Evolutionary conservation across 2,113 vertebrate genomes (phyloP).

Genomic region (Dendropsophus ebraccatus): DNA sequence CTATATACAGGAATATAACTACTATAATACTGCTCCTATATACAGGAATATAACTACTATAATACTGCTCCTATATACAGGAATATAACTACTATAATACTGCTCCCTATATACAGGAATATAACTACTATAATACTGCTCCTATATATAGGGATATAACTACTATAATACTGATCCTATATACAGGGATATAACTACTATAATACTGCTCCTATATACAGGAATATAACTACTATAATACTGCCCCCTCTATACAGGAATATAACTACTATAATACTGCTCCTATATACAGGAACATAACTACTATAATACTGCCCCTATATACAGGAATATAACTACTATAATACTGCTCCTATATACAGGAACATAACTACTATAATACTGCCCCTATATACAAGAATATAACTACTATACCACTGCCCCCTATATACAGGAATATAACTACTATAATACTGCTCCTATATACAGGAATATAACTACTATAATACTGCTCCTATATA

Average conservation of each 20-base stretch:
- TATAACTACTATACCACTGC: not conserved
- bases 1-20: not conserved
- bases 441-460: constrained; percentile 12
- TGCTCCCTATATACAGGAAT: not conserved
- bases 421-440: not conserved
- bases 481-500: not conserved
- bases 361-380: too few relatives aligned
- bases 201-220: not conserved
- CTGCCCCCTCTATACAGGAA: not conserved
- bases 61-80: too few relatives aligned
- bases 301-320: constrained; percentile 7
- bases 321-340: not conserved
- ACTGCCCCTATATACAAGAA: not conserved
- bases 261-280: constrained; percentile 14
- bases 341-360: too few relatives aligned
- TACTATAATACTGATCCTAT: not conserved
- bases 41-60: too few relatives aligned
- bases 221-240: not conserved
- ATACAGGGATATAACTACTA: too few relatives aligned
- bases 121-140: constrained; percentile 1
- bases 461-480: constrained; percentile 11
- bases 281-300: not conserved
- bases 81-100: not conserved
- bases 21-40: not conserved
- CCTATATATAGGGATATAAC: not conserved